Evolutionary conservation across 2,888 invertebrate species (phyloP).

Genomic region (Pterostichus madidus): DNA sequence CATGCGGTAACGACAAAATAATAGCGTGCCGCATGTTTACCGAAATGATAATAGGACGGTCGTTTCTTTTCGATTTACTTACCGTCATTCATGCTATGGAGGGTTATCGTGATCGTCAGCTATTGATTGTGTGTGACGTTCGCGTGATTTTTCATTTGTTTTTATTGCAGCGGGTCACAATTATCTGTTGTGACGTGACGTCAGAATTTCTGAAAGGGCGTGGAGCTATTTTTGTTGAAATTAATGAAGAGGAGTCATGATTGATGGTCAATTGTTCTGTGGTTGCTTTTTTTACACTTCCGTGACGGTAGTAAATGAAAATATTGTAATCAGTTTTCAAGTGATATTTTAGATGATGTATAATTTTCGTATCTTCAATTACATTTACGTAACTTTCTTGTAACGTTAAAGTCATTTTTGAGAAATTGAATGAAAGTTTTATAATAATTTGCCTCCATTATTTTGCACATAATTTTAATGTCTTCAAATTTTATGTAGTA

Average conservation of each 20-base stretch:
- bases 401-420: no score
- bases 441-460: no score
- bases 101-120: not conserved
- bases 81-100: not conserved
- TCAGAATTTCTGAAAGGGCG: constrained; percentile 37
- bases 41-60: constrained; percentile 23
- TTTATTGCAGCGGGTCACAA: constrained; percentile 34
- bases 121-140: constrained; percentile 34
- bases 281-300: not conserved
- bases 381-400: no score
- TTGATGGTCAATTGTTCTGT: constrained; percentile 23
- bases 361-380: no score
- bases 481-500: no score
- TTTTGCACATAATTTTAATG: no score
- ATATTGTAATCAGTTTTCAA: no score
- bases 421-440: no score
- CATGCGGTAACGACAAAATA: constrained; percentile 27
- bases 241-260: constrained; percentile 30
- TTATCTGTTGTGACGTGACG: constrained; percentile 51
- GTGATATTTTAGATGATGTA: no score
- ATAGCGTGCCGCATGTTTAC: constrained; percentile 30
- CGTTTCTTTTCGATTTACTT: constrained; percentile 44
- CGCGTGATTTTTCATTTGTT: constrained; percentile 40
- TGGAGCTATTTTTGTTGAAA: constrained; percentile 45
- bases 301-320: no score